These are phyloP conservation scores for Coluber constrictor DNA, from an alignment of 2,797 vertebrate genomes.

Conservation along the genomic window DNA sequence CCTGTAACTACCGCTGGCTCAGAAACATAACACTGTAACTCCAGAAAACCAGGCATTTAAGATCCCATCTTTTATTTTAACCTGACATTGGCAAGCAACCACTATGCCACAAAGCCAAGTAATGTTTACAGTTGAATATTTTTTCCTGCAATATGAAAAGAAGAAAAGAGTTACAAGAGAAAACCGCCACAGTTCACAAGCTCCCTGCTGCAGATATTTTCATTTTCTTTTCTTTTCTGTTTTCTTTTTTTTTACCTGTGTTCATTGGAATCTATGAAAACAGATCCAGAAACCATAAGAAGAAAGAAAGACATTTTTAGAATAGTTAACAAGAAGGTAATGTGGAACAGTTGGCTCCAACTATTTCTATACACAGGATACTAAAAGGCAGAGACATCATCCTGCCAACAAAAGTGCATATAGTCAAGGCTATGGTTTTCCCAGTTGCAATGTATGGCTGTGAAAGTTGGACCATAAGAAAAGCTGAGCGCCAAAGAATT, in stretches of 20 bases:
- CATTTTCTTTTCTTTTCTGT: conserved; percentile 22
- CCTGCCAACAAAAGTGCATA: too few relatives aligned
- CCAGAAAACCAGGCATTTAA: conserved; percentile 65
- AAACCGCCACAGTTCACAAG: conserved; percentile 45
- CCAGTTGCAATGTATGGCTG: too few relatives aligned
- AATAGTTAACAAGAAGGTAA: not conserved
- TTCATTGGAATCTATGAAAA: not conserved
- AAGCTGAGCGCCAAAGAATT: too few relatives aligned
- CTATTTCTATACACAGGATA: not conserved
- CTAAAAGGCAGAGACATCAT: too few relatives aligned
- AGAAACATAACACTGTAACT: conserved; percentile 75
- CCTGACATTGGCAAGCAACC: conserved; percentile 73
- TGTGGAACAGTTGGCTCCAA: not conserved
- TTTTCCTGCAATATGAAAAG: conserved; percentile 52
- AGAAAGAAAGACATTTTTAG: not conserved
- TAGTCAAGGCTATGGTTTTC: too few relatives aligned
- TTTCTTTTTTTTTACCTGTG: not conserved
- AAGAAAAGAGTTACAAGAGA: conserved; percentile 44
- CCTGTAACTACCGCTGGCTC: conserved; percentile 69
- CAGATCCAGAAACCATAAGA: not conserved
- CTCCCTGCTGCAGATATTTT: conserved; percentile 22
- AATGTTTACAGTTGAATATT: conserved; percentile 67
- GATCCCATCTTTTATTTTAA: conserved; percentile 67
- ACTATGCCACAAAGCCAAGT: conserved; percentile 75
- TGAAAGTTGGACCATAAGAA: too few relatives aligned